Conservation (phyloP, 1,140 invertebrate genomes). For the Drosophila chauvacae region DNA sequence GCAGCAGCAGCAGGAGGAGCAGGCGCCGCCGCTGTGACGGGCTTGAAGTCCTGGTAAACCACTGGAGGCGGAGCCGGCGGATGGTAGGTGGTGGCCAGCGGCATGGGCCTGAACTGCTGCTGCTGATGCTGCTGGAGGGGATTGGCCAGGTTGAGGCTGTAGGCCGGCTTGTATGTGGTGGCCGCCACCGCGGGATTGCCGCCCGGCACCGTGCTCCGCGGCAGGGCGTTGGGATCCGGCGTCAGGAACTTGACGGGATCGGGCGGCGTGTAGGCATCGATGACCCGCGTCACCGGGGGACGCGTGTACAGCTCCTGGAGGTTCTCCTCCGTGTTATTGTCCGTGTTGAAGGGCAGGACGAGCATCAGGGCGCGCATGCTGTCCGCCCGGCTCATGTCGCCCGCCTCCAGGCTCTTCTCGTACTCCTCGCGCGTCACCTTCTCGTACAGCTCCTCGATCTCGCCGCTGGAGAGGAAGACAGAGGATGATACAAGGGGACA, state of each 20-base stretch:
- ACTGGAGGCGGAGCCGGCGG: slow-evolving; percentile 65
- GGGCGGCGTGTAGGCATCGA: slow-evolving; percentile 73
- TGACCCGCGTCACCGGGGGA: slow-evolving; percentile 77
- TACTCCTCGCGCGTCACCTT: slow-evolving; percentile 86
- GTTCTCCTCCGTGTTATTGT: slow-evolving; percentile 84
- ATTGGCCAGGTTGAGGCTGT: slow-evolving; percentile 2
- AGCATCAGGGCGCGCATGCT: slow-evolving; percentile 86
- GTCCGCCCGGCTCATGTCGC: slow-evolving; percentile 84
- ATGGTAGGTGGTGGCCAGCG: slow-evolving; percentile 79
- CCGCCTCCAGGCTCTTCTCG: slow-evolving; percentile 77
- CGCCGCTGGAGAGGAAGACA: slow-evolving; percentile 65
- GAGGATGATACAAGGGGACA: too few relatives aligned
- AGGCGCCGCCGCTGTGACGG: slow-evolving; percentile 26
- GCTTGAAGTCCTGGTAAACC: slow-evolving; percentile 71
- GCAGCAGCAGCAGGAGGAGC: not conserved
- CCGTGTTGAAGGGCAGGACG: slow-evolving; percentile 86
- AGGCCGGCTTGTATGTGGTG: slow-evolving; percentile 79
- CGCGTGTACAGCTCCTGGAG: slow-evolving; percentile 83
- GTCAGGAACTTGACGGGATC: slow-evolving; percentile 77
- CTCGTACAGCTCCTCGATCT: slow-evolving; percentile 86
- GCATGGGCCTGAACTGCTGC: slow-evolving; percentile 42
- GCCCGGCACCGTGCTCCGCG: slow-evolving; percentile 47
- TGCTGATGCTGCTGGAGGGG: slow-evolving; percentile 20
- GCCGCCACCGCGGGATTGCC: slow-evolving; percentile 69
- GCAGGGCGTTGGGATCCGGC: slow-evolving; percentile 62